These are phyloP conservation scores for Hylyphantes graminicola DNA, from an alignment of 1,140 invertebrate species.

Conservation along the genomic window DNA sequence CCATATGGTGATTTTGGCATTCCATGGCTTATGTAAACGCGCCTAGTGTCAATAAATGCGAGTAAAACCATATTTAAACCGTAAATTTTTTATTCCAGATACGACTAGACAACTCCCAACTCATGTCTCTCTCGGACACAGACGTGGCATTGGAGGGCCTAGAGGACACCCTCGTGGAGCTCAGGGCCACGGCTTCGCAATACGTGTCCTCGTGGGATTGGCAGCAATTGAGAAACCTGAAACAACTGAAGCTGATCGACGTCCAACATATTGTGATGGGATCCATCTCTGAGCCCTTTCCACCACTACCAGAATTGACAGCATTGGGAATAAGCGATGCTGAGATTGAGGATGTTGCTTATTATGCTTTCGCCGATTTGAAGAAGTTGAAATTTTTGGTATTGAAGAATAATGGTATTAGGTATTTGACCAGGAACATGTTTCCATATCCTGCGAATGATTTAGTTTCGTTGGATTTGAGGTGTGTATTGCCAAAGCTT, in stretches of 20 bases:
- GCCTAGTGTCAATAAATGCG: too few species aligned
- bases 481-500: neutral
- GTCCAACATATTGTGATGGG: constrained; percentile 2
- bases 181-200: neutral
- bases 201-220: constrained; percentile 12
- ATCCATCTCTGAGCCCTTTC: neutral
- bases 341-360: neutral
- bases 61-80: too few species aligned
- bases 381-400: neutral
- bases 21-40: too few species aligned
- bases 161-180: constrained; percentile 17
- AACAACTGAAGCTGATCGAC: neutral
- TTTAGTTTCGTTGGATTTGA: neutral
- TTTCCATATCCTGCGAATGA: constrained; percentile 14
- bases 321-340: constrained; percentile 22
- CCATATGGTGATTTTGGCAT: too few species aligned
- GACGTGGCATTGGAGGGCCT: constrained; percentile 39
- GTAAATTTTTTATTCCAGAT: constrained; percentile 28
- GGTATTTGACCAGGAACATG: constrained; percentile 11
- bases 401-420: constrained; percentile 3
- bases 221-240: neutral
- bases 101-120: neutral
- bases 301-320: neutral
- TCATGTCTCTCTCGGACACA: constrained; percentile 29
- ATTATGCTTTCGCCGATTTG: neutral